These are phyloP conservation scores for Tribolium madens DNA, from an alignment of 1,140 invertebrate genomes.

Conservation along the genomic window DNA sequence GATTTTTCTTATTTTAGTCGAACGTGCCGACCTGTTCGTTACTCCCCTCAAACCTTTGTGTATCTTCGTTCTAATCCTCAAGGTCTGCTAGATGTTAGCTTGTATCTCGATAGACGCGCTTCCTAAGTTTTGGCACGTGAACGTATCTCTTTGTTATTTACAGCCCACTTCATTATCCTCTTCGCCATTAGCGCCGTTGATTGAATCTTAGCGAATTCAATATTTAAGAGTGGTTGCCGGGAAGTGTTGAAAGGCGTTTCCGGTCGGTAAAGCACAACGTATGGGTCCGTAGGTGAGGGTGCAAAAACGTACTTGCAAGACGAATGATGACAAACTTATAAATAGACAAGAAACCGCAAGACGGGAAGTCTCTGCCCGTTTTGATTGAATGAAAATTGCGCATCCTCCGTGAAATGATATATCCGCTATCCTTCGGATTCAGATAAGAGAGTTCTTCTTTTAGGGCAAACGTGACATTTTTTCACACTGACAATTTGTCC, in stretches of 20 bases:
- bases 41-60: constrained; percentile 1
- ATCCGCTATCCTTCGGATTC: constrained; percentile 44
- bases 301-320: constrained; percentile 39
- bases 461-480: constrained; percentile 50
- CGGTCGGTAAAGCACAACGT: constrained; percentile 25
- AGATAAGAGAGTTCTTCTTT: constrained; percentile 51
- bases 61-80: neutral
- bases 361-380: constrained; percentile 51
- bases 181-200: constrained; percentile 40
- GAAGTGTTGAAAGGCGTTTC: constrained; percentile 18
- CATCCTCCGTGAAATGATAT: constrained; percentile 54
- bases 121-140: constrained; percentile 51
- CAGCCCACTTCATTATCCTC: constrained; percentile 49
- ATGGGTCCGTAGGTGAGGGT: constrained; percentile 2
- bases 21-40: constrained; percentile 27
- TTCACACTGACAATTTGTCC: constrained; percentile 51
- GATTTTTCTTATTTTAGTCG: constrained; percentile 28
- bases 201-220: neutral
- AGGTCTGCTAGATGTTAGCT: constrained; percentile 19
- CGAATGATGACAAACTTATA: constrained; percentile 55
- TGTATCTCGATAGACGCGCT: too few species aligned
- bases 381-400: constrained; percentile 60
- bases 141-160: constrained; percentile 49
- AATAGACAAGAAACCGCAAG: constrained; percentile 49
- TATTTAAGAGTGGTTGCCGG: neutral